Evolutionary conservation across 1,140 invertebrate genomes (phyloP), one percentile per base, ranked within the genome.

Genomic region (Trypoxylus dichotomus): DNA sequence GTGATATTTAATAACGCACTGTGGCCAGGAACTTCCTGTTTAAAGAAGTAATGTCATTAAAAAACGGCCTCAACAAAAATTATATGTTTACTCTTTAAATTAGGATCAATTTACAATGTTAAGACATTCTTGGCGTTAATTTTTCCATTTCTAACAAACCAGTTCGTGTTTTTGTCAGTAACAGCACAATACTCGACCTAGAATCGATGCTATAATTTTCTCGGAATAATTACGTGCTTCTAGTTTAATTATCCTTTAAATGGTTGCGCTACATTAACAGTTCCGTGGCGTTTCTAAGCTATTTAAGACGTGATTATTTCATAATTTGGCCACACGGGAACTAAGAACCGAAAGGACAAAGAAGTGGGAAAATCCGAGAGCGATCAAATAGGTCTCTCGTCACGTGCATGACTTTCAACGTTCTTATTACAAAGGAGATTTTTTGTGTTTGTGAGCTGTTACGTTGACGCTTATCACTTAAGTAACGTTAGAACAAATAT

Each of bases 301-400:
- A 24, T 68, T 68, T 68, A 68, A 68, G 27, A 24, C 21, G 60
- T 68, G 60, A 68, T 68, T 68, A 68, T 68, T 68, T 68, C 60
- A 68, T 68, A 68, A 68, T 68, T 68, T 68, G 24, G 19, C 60
- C 60, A 24, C 21, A 68, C 60, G 60, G 24, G 21, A 21, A 63
- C 13, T 63, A 63, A 63, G 60, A 25, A 24, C 19, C 21, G 19
- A 27, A 29, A 58, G 7, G 47, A 68, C 60, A 27, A 24, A 68
- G 60, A 68, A 68, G 27, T 24, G 60, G 27, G 2, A 24, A 68
- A 25, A 58, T 6, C 21, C 21, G 15, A 58, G 47, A 19, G 15
- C 15, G 21, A 58, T 58, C 47, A 8, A 21, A 37, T 37, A 37
- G 32, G 32, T 37, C 32, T 58, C 47, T 19, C 47, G 47, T 58